Evolutionary conservation across 2,888 invertebrate species (phyloP).

Genomic region (Hypsopygia costalis): DNA sequence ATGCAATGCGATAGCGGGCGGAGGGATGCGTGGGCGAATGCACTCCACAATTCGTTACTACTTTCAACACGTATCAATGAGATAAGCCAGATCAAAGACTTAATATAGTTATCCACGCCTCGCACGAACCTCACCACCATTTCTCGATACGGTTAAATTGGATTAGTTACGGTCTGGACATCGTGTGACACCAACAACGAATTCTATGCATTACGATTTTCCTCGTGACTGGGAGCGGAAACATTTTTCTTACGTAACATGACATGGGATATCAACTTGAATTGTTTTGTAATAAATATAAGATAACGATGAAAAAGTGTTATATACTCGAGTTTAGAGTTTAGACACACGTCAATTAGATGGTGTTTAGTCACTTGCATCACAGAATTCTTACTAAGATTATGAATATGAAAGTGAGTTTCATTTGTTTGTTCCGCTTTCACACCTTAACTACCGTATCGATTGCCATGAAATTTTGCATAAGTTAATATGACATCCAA

Average conservation of each 20-base stretch:
- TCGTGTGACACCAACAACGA: neutral
- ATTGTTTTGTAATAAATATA: no score
- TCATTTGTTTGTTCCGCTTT: no score
- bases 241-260: neutral
- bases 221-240: neutral
- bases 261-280: no score
- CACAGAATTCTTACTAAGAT: no score
- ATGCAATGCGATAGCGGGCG: slow-evolving; percentile 4
- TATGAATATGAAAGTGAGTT: no score
- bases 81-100: slow-evolving; percentile 43
- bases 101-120: slow-evolving; percentile 52
- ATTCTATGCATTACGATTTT: neutral
- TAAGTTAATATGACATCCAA: no score
- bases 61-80: slow-evolving; percentile 55
- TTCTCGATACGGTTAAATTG: slow-evolving; percentile 29
- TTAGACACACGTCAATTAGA: no score
- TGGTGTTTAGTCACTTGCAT: no score
- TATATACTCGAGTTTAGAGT: no score
- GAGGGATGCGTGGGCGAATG: slow-evolving; percentile 46
- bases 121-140: slow-evolving; percentile 30
- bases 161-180: slow-evolving; percentile 13
- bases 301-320: no score
- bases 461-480: no score
- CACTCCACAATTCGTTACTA: slow-evolving; percentile 60
- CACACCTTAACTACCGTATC: no score